Evolutionary conservation across 2,113 vertebrate species (phyloP).

Genomic region (Phalacrocorax pelagicus): DNA sequence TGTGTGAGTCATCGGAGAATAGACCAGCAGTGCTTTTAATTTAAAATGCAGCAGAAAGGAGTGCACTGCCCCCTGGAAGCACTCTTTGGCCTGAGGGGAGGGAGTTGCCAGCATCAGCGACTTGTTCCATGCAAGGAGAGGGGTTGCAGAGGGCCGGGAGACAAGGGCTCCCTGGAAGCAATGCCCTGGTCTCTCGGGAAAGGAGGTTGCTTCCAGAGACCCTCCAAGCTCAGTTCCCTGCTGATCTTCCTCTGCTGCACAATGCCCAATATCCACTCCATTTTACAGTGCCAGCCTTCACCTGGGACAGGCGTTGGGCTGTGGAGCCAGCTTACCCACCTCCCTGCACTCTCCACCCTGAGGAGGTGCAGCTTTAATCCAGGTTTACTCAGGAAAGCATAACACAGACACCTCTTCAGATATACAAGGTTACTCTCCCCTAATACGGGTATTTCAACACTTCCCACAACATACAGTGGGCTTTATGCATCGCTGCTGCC

Average conservation of each 20-base stretch:
- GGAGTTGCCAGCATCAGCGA: not conserved
- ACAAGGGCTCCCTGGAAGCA: not conserved
- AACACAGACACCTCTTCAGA: not conserved
- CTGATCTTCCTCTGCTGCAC: not conserved
- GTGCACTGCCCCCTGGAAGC: not conserved
- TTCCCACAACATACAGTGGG: not conserved
- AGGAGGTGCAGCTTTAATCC: not conserved
- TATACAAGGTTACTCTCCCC: not conserved
- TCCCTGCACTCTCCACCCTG: not conserved
- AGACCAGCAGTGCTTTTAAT: not conserved
- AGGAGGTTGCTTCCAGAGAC: not conserved
- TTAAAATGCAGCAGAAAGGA: not conserved
- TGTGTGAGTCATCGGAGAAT: not conserved
- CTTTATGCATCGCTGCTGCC: not conserved
- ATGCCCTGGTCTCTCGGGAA: not conserved
- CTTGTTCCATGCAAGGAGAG: not conserved
- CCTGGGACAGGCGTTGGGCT: rapidly evolving
- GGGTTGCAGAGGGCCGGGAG: not conserved
- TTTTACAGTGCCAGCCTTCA: not conserved
- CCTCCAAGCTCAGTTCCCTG: not conserved
- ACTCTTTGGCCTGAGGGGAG: not conserved
- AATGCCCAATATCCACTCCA: not conserved
- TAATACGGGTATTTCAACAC: not conserved
- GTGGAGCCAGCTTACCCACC: not conserved
- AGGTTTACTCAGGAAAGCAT: not conserved